phyloP scores from a whole-genome alignment of 1,140 invertebrate genomes.

The Platorchestia sp. region DNA sequence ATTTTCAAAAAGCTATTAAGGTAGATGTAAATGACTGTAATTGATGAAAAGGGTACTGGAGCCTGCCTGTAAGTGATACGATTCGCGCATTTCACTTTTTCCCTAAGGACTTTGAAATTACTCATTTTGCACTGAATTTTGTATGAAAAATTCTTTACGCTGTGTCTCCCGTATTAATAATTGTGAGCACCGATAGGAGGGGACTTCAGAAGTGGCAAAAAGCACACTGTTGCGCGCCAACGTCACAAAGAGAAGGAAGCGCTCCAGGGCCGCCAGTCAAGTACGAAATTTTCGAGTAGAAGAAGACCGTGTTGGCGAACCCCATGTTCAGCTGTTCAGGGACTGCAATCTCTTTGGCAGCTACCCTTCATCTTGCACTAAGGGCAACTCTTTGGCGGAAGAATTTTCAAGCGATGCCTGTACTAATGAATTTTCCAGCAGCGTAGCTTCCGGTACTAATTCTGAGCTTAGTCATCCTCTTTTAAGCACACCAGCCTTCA shows the following conservation, averaged over 20 bases:
- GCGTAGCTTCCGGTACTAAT: not conserved
- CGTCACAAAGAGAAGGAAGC: not conserved
- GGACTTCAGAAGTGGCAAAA: not conserved
- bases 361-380: not conserved
- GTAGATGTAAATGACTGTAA: no score
- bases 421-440: not conserved
- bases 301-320: not conserved
- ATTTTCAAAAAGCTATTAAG: no score
- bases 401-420: not conserved
- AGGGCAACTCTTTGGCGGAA: not conserved
- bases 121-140: not conserved
- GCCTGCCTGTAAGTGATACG: no score
- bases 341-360: not conserved
- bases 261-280: not conserved
- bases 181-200: not conserved
- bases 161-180: not conserved
- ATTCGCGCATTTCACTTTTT: no score
- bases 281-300: not conserved
- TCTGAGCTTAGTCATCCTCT: not conserved
- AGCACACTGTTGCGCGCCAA: not conserved
- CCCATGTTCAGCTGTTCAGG: not conserved
- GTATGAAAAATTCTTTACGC: not conserved
- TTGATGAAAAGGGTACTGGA: no score
- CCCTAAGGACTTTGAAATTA: not conserved
- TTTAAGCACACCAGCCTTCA: not conserved